Conservation (phyloP, 2,113 vertebrate genomes). For the Nycticryphes semicollaris region DNA sequence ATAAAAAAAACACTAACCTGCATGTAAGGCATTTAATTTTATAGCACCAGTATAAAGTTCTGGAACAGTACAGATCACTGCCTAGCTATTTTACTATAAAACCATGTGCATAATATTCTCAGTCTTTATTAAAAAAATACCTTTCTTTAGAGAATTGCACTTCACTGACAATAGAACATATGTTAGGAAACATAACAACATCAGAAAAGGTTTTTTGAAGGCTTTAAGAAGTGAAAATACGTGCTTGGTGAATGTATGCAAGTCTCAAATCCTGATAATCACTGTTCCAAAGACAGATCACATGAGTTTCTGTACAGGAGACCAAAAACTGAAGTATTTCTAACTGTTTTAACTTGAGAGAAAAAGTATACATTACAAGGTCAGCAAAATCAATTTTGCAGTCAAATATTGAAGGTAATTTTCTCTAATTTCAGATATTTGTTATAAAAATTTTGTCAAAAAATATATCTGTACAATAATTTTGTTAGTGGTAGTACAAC, state of each 20-base stretch:
- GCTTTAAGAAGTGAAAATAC: background rate
- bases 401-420: background rate
- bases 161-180: background rate
- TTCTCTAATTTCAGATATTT: background rate
- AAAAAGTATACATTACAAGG: background rate
- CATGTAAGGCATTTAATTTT: background rate
- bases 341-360: background rate
- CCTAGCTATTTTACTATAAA: background rate
- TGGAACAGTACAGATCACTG: background rate
- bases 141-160: background rate
- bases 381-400: background rate
- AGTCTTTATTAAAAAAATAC: background rate
- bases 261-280: background rate
- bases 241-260: background rate
- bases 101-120: rapidly evolving
- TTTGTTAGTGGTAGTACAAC: background rate
- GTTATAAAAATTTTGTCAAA: background rate
- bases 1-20: background rate
- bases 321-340: background rate
- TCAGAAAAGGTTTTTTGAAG: background rate
- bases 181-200: background rate
- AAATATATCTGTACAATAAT: background rate
- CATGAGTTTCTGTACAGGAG: background rate
- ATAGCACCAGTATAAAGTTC: background rate
- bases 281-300: background rate